Base-by-base conservation (phyloP, 2,888 invertebrate genomes). In the Caenorhabditis zanzibari region DNA sequence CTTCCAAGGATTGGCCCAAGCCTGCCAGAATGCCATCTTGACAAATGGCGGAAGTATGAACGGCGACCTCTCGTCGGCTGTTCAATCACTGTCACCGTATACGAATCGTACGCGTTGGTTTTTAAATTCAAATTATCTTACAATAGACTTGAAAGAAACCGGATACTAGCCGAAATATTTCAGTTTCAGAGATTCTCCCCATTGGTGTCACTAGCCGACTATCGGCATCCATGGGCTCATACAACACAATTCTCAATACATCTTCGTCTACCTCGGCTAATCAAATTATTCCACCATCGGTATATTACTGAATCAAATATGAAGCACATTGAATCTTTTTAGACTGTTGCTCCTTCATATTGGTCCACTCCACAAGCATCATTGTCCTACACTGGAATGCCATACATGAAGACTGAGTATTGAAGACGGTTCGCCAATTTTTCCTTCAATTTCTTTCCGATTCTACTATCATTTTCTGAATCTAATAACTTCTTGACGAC, bases 1-100 rank as follows among this genome's bases (percentile, higher is more conserved):
- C 94, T 98, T 97, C 73, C 88, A 90, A 72, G 90, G 90, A 38
- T 79, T 90, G 22, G 89, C 89, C 9, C 89, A 89, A 73, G 90
- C 91, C 16, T 91, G 91, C 66, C 90, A 90, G 63, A 87, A 82
- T 56, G 75, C 85, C 2, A 84, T 87, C 14, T 35, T 79, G 82
- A 81, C 81, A 64, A 75, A 66, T 35, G 79, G 79, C 1, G 74
- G 66, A 12, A 68, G 49, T 38, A 44, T 61, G 24, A 83, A 72
- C 49, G 83, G 84, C 35, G 88, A 85, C 68, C 59, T 86, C 10
- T 59, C 80, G 0, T 69, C 71, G 10, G 77, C 86, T 7, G 85
- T 83, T 32, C 85, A 85, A n/a, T 58, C 81, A 1, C 73, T 85
- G 6, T 63, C 85, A 7, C 86, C 83, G 14, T 83, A 83, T 44